Conservation (phyloP, 2,113 vertebrate genomes). For the Oxygymnocypris stewartii region DNA sequence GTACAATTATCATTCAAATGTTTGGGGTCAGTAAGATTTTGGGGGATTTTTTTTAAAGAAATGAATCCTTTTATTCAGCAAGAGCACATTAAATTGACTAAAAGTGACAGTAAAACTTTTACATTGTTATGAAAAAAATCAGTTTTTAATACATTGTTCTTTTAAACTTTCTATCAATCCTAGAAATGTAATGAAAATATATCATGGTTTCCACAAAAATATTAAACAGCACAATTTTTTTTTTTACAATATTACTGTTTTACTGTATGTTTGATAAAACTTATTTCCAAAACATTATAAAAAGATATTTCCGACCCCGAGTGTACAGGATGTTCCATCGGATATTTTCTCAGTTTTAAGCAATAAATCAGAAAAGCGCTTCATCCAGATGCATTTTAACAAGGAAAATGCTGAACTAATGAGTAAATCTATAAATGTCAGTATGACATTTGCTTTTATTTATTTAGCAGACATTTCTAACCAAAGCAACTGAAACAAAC, state of each 20-base stretch:
- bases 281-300: background rate
- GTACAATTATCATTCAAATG: background rate
- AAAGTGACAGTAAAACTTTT: background rate
- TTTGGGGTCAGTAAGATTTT: background rate
- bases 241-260: background rate
- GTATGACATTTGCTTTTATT: background rate
- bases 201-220: background rate
- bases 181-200: background rate
- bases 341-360: background rate
- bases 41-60: background rate
- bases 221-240: background rate
- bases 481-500: background rate
- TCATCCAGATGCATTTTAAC: background rate
- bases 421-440: background rate
- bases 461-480: background rate
- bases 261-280: background rate
- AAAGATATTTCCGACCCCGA: background rate
- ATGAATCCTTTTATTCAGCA: background rate
- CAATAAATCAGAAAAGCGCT: conserved; percentile 27
- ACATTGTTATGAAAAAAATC: background rate
- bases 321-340: background rate
- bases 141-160: background rate
- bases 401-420: background rate
- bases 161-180: background rate
- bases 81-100: background rate